These are phyloP conservation scores for Anser brachyrhynchus DNA, from an alignment of 2,113 vertebrate species.

Conservation along the genomic window DNA sequence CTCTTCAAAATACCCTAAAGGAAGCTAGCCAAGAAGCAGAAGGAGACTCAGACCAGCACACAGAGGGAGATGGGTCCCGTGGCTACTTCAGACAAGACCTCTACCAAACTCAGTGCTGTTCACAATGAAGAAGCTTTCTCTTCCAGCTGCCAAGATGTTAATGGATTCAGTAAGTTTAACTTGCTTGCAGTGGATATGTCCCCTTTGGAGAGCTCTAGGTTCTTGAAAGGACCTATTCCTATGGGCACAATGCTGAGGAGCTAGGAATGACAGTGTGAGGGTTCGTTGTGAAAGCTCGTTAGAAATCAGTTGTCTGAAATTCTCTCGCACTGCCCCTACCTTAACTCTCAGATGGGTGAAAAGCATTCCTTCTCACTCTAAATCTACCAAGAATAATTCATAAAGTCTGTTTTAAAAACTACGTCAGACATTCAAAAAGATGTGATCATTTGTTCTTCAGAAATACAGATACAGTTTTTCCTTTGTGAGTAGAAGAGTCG, in stretches of 20 bases:
- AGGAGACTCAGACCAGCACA: slow-evolving; percentile 94
- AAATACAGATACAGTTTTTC: neutral
- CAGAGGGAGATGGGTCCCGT: slow-evolving; percentile 97
- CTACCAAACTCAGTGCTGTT: slow-evolving; percentile 89
- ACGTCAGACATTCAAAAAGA: neutral
- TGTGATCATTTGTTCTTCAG: neutral
- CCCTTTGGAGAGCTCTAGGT: slow-evolving; percentile 49
- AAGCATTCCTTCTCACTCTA: neutral
- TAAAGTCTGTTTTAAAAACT: neutral
- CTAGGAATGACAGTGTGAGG: neutral
- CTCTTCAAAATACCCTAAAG: slow-evolving; percentile 82
- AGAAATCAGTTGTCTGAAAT: neutral
- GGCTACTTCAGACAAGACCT: slow-evolving; percentile 87
- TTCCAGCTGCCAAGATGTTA: slow-evolving; percentile 93
- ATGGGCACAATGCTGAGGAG: neutral
- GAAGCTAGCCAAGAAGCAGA: slow-evolving; percentile 99
- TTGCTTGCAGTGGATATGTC: slow-evolving; percentile 62
- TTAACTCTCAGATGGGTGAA: neutral
- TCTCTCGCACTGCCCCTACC: neutral
- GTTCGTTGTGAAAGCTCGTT: neutral
- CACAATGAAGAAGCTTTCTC: slow-evolving; percentile 95
- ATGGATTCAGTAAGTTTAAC: slow-evolving; percentile 92
- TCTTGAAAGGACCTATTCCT: slow-evolving; percentile 46
- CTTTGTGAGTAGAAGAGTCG: slow-evolving; percentile 13
- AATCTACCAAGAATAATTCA: neutral